Evolutionary conservation across 2,797 vertebrate species (phyloP).

Genomic region (Falco concolor): DNA sequence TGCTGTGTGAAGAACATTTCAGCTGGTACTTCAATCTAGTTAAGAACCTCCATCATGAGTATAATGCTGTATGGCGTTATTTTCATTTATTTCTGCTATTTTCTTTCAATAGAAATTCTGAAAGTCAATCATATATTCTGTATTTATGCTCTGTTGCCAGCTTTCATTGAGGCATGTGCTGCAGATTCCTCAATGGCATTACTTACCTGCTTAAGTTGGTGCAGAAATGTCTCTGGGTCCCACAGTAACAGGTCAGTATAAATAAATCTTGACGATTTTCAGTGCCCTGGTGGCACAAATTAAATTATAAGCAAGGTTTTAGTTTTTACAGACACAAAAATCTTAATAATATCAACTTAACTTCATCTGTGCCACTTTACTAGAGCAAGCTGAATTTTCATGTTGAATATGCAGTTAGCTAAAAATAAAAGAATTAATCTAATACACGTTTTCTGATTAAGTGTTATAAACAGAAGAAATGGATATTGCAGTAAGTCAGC

Average conservation of each 20-base stretch:
- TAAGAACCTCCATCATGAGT: background rate
- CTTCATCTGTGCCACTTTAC: background rate
- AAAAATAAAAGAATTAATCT: background rate
- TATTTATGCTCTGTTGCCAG: background rate
- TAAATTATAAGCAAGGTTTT: background rate
- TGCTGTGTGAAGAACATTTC: background rate
- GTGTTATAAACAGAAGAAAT: background rate
- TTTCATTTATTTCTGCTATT: background rate
- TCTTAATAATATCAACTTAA: background rate
- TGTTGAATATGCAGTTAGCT: background rate
- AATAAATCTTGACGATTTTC: background rate
- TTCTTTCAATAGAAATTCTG: background rate
- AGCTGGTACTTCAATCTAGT: background rate
- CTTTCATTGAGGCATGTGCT: background rate
- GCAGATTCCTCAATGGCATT: background rate
- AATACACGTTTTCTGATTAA: background rate
- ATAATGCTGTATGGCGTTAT: background rate
- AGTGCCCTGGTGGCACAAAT: background rate
- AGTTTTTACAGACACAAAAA: background rate
- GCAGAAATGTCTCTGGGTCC: background rate
- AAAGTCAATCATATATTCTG: background rate
- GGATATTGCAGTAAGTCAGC: background rate
- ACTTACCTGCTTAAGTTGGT: background rate
- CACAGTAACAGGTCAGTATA: background rate
- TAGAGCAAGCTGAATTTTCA: background rate